Base-by-base conservation (phyloP, 2,888 invertebrate genomes). In the Leptarthrus brevirostris region DNA sequence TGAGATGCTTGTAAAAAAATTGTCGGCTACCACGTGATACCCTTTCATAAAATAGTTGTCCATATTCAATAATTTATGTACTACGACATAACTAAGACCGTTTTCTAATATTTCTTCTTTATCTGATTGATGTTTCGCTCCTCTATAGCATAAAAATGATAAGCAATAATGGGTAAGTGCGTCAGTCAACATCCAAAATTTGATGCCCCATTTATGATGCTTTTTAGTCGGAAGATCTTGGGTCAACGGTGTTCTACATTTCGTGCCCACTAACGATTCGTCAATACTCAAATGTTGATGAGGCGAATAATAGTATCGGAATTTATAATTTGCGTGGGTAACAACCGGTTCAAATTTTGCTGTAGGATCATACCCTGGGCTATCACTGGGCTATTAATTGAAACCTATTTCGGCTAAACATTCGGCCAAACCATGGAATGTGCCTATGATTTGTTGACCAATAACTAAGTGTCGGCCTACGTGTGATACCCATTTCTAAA, bases 191-290 rank as follows among this genome's bases (percentile, higher is more conserved):
- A 47, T 47, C 47, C 47, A 47, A 14, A 47, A 47, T 47, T 47
- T 47, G 4, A 47, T 47, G 8, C 14, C 47, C 47, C 47, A 47
- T 14, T 14, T 47, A 71, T 79, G 79, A 53, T 79, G 79, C 56
- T 79, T 79, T 73, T 80, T 79, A 73, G 78, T 79, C 40, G 78
- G 77, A 4, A 79, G 20, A 76, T 80, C 79, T 58, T 79, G 79
- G 10, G 75, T 79, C 30, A 78, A 69, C 12, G 66, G 10, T 24
- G 78, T 49, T 73, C 76, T 36, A 74, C n/a, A 56, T 40, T 80
- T 74, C 8, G 79, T 79, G 64, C 78, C 80, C 58, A 80, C 79
- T 74, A 78, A 76, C 18, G 77, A 79, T 74, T 79, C 80, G 52
- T 78, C 79, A 14, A 80, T 76, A 64, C 74, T 76, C 61, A 80